A percentile compares a stretch with the other conserved stretches of the same genome.
Conservation (phyloP, 2,797 vertebrate species). For the Ispidina lecontei region DNA sequence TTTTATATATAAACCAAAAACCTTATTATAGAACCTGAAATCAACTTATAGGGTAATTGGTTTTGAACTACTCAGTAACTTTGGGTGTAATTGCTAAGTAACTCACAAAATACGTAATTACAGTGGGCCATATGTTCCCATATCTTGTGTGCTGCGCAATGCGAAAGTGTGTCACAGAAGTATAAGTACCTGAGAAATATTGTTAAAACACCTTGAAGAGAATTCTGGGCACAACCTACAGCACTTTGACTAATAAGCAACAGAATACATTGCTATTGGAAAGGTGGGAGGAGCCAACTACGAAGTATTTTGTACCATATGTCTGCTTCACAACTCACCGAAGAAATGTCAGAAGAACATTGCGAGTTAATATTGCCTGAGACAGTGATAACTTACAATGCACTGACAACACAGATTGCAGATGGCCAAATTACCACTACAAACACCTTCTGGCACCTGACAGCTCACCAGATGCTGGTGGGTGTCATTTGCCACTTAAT, state of each 20-base stretch:
- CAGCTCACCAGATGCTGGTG: conserved; percentile 68
- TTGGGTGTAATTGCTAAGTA: conserved; percentile 49
- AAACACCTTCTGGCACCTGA: conserved; percentile 72
- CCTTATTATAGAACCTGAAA: conserved; percentile 22
- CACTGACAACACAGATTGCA: conserved; percentile 65
- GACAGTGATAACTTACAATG: conserved; percentile 67
- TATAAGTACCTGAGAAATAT: background rate
- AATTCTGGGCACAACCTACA: background rate
- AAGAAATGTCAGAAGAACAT: conserved; percentile 57
- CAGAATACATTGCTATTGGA: background rate
- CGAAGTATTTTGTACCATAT: conserved; percentile 41
- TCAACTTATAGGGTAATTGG: conserved; percentile 36
- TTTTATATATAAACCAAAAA: conserved; percentile 23
- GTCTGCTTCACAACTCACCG: conserved; percentile 43
- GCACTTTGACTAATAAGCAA: background rate
- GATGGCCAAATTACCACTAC: conserved; percentile 70
- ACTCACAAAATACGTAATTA: conserved; percentile 64
- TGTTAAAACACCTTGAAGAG: background rate
- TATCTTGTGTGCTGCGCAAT: background rate
- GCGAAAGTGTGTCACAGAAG: background rate
- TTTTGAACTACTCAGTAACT: conserved; percentile 59
- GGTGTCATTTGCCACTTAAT: conserved; percentile 70
- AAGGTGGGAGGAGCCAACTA: conserved; percentile 32
- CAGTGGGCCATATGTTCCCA: conserved; percentile 15
- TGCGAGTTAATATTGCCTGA: conserved; percentile 66